These are phyloP conservation scores for Equus przewalskii DNA, from an alignment of 2,113 vertebrate species.

Conservation along the genomic window DNA sequence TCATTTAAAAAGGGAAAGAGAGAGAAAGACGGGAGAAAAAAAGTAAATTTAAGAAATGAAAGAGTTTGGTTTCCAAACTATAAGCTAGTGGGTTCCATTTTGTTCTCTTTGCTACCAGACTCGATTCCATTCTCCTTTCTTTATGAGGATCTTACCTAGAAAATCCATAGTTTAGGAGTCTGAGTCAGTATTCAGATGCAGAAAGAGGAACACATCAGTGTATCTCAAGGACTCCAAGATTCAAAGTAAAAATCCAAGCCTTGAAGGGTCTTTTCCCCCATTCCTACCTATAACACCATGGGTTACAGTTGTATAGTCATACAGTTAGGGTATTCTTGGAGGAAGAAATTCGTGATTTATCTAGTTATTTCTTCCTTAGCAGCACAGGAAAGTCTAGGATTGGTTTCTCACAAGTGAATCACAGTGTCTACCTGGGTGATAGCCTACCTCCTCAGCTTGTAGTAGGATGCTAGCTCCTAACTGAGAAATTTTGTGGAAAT, in stretches of 20 bases:
- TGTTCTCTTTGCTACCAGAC: background rate
- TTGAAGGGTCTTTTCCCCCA: background rate
- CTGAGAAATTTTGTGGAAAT: background rate
- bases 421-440: background rate
- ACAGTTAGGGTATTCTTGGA: background rate
- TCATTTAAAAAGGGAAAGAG: background rate
- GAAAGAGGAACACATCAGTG: background rate
- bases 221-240: background rate
- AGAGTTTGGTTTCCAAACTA: background rate
- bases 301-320: background rate
- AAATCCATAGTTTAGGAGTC: background rate
- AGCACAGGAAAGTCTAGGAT: background rate
- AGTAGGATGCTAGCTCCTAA: background rate
- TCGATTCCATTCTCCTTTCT: background rate
- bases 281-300: background rate
- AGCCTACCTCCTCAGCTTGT: background rate
- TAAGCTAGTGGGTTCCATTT: background rate
- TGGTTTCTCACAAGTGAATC: background rate
- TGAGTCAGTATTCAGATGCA: background rate
- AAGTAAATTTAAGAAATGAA: background rate
- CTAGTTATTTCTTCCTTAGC: background rate
- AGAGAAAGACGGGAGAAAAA: background rate
- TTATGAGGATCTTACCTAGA: background rate
- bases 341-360: background rate
- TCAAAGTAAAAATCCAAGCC: background rate